Evolutionary conservation across 2,113 vertebrate species (phyloP), one percentile per base, ranked within the genome.

Genomic region (Tachysurus vachellii): DNA sequence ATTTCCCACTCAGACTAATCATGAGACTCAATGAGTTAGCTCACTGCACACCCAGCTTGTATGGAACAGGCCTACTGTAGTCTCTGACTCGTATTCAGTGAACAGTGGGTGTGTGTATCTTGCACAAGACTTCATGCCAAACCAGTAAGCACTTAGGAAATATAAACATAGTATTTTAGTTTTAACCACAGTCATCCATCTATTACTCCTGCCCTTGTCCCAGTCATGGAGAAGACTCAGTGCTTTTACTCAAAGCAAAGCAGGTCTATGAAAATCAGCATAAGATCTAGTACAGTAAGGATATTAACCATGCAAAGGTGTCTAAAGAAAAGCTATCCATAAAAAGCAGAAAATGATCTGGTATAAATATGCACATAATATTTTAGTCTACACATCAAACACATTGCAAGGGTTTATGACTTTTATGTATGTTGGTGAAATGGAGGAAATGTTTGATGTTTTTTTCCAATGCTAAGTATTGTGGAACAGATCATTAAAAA

Each of bases 121-220:
- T 95, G 91, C 90, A 93, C 91, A 94, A 94, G 77, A 84, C 42
- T 81, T 47, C 80, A 82, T 87, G 68, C 62, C 23, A 26, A 68
- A 79, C 56, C n/a, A 70, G 75, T 84, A 57, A 62, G 82, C 75
- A 70, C 50, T 66, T 36, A 54, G 5, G 53, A 53, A 86, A 86
- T 54, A 21, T 61, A 50, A 3, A 47, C 82, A 80, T 88, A 10
- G 23, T 11, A 28, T 61, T 85, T 62, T 62, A 28, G 47, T n/a
- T 47, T 76, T 76, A 26, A 53, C 28, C 54, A 13, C 47, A n/a
- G 71, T 68, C 64, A 84, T 57, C 9, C n/a, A 53, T 64, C 57
- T 3, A 64, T 28, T 73, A 62, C 56, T 62, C 23, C 28, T 26
- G 36, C 44, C 26, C 28, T 44, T 17, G 23, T 31, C 11, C 2